phyloP scores from a whole-genome alignment of 2,888 invertebrate species.

The Ditula angustiorana region DNA sequence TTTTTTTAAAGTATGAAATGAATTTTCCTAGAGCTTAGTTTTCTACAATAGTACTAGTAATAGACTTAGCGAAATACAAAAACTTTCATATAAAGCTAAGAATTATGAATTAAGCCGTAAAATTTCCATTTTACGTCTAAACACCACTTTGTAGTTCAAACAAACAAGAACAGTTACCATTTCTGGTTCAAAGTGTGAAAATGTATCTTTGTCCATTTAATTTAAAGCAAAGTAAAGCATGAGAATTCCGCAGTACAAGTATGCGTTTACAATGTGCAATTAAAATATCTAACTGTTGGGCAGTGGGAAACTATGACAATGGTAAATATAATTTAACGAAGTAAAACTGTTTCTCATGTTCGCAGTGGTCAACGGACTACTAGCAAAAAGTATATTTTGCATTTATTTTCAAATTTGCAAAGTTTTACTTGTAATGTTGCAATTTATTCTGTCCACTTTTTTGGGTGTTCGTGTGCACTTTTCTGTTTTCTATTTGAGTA shows the following conservation, averaged over 20 bases:
- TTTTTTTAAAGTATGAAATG: no score
- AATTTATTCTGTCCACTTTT: neutral
- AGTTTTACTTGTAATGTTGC: neutral
- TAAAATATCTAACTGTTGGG: conserved; percentile 73
- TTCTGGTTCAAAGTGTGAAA: conserved; percentile 51
- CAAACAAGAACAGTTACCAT: conserved; percentile 31
- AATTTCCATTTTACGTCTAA: conserved; percentile 5
- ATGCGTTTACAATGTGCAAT: conserved; percentile 76
- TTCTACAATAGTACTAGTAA: no score
- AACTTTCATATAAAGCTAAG: conserved; percentile 14
- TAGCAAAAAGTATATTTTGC: neutral
- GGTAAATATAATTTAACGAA: conserved; percentile 61
- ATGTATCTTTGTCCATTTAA: conserved; percentile 67
- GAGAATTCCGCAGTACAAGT: conserved; percentile 63
- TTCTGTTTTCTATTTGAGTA: neutral
- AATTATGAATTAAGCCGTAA: conserved; percentile 8
- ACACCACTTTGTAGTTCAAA: conserved; percentile 28
- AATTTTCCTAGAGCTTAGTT: no score
- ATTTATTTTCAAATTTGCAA: neutral
- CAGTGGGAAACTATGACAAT: conserved; percentile 79
- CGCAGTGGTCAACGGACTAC: conserved; percentile 49
- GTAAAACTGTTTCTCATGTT: conserved; percentile 70
- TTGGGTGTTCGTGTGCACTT: no score
- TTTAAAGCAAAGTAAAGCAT: conserved; percentile 74
- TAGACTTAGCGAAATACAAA: neutral